Evolutionary conservation across 2,113 vertebrate genomes (phyloP), one percentile per base, ranked within the genome.

Genomic region (Alexandromys fortis): DNA sequence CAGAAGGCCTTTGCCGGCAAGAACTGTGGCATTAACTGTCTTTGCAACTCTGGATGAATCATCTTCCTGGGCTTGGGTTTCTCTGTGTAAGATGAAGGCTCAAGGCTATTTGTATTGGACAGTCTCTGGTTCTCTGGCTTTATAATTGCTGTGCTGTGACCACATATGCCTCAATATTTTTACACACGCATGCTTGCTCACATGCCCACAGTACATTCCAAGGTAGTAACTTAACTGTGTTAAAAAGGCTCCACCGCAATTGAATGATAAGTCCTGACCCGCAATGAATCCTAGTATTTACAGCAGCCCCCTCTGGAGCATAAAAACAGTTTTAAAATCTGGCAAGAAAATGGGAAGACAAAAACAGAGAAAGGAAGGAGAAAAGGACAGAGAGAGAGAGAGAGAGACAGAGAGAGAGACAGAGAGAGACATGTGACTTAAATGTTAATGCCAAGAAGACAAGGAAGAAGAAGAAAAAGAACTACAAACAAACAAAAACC

Each of bases 251-350:
- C 7, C 65, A 73, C 7, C 88, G 30, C 47, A 78, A 52, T 90
- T 79, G 30, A 24, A 91, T 76, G 47, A 38, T 33, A 63, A 96
- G 13, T 6, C 58, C 11, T 13, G 77, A 45, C 67, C 24, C 21
- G 26, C 24, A 45, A n/a, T 7, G 55, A 91, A 91, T 85, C 68
- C 81, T 89, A 9, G 92, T 86, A 87, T 94, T 91, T 95, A 96
- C n/a, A 95, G 58, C 86, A 94, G 67, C 67, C 70, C 79, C 85
- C 75, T 89, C 63, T 61, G 90, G 76, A 88, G 6, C 0, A 92
- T 17, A 12, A 14, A 47, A 91, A 52, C 38, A 94, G 55, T 81
- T 95, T 94, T 92, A 96, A 95, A 97, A 92, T 95, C 72, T 24
- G 87, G 22, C 19, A 91, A 93, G 14, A 63, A 24, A 58, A 45